Conservation (phyloP, 2,113 vertebrate genomes). For the Micronycteris hirsuta region DNA sequence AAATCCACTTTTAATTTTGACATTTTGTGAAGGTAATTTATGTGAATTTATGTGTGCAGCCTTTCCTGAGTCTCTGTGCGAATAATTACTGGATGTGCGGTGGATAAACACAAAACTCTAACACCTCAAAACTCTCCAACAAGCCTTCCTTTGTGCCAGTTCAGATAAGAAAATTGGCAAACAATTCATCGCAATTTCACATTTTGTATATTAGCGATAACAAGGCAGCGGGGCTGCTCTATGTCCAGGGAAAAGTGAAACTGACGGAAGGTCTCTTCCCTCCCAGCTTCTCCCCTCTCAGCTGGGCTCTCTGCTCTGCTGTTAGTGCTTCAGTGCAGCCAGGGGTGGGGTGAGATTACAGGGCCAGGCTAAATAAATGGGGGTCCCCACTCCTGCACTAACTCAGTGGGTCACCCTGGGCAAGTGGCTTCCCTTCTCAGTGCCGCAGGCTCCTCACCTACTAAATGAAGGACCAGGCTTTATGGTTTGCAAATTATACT, state of each 20-base stretch:
- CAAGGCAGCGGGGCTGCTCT: not conserved
- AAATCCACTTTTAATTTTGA: conserved; percentile 71
- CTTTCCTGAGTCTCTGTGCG: conserved; percentile 50
- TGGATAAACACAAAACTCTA: conserved; percentile 48
- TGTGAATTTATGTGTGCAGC: conserved; percentile 69
- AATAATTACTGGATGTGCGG: conserved; percentile 34
- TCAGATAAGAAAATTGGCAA: conserved; percentile 66
- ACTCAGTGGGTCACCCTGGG: not conserved
- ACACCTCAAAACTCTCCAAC: conserved; percentile 10
- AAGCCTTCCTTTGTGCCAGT: conserved; percentile 36
- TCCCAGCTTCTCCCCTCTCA: not conserved
- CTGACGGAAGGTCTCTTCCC: not conserved
- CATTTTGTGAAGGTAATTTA: conserved; percentile 73
- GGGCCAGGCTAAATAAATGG: not conserved
- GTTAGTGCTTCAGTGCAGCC: not conserved
- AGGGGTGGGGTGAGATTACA: fast-evolving
- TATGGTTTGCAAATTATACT: not conserved
- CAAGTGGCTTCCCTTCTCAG: not conserved
- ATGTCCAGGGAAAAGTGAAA: not conserved
- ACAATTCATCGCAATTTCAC: conserved; percentile 28
- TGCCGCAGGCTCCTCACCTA: not conserved
- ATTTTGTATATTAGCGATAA: conserved; percentile 27
- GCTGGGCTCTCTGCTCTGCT: not conserved
- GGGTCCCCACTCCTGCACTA: fast-evolving
- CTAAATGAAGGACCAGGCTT: not conserved